These are phyloP conservation scores for Liparis tanakae DNA, from an alignment of 2,797 vertebrate genomes.

Conservation along the genomic window DNA sequence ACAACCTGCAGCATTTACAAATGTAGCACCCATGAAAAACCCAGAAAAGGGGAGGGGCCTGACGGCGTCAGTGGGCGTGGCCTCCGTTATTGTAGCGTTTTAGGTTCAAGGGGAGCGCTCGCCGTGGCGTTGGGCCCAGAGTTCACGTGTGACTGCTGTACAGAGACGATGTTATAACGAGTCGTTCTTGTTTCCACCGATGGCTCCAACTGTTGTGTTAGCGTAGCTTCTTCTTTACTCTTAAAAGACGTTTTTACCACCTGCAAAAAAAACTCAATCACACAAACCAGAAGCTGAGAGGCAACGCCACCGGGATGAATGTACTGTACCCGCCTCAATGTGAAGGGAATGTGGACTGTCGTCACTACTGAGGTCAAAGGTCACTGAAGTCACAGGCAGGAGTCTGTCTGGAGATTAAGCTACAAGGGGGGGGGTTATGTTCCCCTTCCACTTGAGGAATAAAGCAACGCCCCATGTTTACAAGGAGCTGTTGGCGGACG, in stretches of 20 bases:
- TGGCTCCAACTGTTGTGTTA: slow-evolving; percentile 71
- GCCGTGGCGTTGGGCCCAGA: slow-evolving; percentile 57
- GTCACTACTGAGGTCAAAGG: slow-evolving; percentile 55
- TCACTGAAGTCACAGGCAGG: slow-evolving; percentile 43
- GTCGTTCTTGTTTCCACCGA: slow-evolving; percentile 72
- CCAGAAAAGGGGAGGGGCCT: slow-evolving; percentile 20
- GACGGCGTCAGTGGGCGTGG: slow-evolving; percentile 41
- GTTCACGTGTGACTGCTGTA: slow-evolving; percentile 83
- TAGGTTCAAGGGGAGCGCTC: slow-evolving; percentile 47
- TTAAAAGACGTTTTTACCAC: slow-evolving; percentile 66
- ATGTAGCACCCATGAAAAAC: slow-evolving; percentile 70
- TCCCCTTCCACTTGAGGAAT: slow-evolving; percentile 56
- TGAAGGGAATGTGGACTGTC: slow-evolving; percentile 58
- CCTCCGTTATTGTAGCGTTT: slow-evolving; percentile 67
- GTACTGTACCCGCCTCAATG: slow-evolving; percentile 74
- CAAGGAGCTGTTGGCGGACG: slow-evolving; percentile 76
- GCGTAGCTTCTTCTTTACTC: slow-evolving; percentile 72
- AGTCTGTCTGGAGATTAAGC: slow-evolving; percentile 33
- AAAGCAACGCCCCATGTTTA: slow-evolving; percentile 70
- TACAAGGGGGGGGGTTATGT: slow-evolving; percentile 43
- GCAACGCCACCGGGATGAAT: slow-evolving; percentile 60
- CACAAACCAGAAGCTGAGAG: slow-evolving; percentile 52
- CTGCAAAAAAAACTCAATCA: slow-evolving; percentile 64
- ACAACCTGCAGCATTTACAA: slow-evolving; percentile 50
- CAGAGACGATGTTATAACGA: slow-evolving; percentile 74